Percentiles rank a stretch among this genome's conserved stretches.
phyloP scores from a whole-genome alignment of 1,140 invertebrate genomes.

The Eueides isabella region DNA sequence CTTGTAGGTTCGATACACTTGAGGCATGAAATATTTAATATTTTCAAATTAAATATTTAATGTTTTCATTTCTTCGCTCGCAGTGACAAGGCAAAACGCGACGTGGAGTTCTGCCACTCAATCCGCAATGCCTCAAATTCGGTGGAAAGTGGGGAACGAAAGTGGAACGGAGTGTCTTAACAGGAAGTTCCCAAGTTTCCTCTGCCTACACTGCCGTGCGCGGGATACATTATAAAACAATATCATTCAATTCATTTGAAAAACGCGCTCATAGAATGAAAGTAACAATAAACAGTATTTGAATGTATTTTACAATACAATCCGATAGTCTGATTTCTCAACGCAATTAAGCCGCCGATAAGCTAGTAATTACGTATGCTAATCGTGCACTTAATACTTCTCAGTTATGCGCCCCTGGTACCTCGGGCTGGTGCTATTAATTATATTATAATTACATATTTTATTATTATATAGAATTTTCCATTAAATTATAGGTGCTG shows the following conservation, averaged over 20 bases:
- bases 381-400: constrained; percentile 68
- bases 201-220: no score
- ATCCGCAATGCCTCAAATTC: no score
- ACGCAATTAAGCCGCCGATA: constrained; percentile 70
- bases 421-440: constrained; percentile 28
- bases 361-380: constrained; percentile 74
- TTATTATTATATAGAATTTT: constrained; percentile 14
- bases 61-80: no score
- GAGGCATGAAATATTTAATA: no score
- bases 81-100: no score
- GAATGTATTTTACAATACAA: constrained; percentile 33
- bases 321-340: constrained; percentile 57
- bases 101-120: no score
- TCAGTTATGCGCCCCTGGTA: constrained; percentile 50
- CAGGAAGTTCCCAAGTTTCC: no score
- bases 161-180: no score
- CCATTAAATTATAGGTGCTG: constrained; percentile 9
- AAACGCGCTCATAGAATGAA: neutral
- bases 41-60: no score
- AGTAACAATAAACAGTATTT: constrained; percentile 22
- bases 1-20: no score
- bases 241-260: neutral
- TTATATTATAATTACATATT: constrained; percentile 35
- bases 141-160: no score
- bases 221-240: no score